A percentile compares a stretch with the other conserved stretches of the same genome.
phyloP scores from a whole-genome alignment of 2,113 vertebrate genomes.

The Coryphaenoides rupestris region DNA sequence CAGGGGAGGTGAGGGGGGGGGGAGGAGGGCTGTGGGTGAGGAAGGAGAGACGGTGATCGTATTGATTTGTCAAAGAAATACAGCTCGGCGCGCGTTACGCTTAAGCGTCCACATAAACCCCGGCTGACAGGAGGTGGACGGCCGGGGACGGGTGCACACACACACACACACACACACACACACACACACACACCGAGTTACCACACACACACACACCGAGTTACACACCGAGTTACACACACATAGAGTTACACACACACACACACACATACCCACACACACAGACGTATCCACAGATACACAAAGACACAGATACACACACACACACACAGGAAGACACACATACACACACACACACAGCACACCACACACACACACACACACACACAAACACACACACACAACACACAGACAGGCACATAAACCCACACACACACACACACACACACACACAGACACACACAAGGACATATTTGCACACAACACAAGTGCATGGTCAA shows the following conservation, averaged over 20 bases:
- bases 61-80: slow-evolving; percentile 75
- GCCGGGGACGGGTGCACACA: slow-evolving; percentile 53
- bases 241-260: too few relatives aligned
- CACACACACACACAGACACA: slow-evolving; percentile 19
- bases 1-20: slow-evolving; percentile 31
- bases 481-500: slow-evolving; percentile 7
- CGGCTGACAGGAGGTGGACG: slow-evolving; percentile 65
- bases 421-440: slow-evolving; percentile 31
- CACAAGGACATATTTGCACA: too few relatives aligned
- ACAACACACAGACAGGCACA: too few relatives aligned
- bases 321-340: slow-evolving; percentile 19
- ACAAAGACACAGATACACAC: slow-evolving; percentile 31
- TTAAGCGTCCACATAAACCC: slow-evolving; percentile 72
- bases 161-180: slow-evolving; percentile 21
- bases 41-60: slow-evolving; percentile 67
- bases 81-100: slow-evolving; percentile 62
- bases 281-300: too few relatives aligned
- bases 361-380: slow-evolving; percentile 17
- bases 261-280: too few relatives aligned
- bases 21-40: too few relatives aligned
- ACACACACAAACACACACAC: too few relatives aligned
- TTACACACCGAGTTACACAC: too few relatives aligned
- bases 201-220: too few relatives aligned
- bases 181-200: slow-evolving; percentile 16
- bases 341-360: slow-evolving; percentile 22